Base-by-base conservation (phyloP, 2,113 vertebrate species). In the Semnornis frantzii region DNA sequence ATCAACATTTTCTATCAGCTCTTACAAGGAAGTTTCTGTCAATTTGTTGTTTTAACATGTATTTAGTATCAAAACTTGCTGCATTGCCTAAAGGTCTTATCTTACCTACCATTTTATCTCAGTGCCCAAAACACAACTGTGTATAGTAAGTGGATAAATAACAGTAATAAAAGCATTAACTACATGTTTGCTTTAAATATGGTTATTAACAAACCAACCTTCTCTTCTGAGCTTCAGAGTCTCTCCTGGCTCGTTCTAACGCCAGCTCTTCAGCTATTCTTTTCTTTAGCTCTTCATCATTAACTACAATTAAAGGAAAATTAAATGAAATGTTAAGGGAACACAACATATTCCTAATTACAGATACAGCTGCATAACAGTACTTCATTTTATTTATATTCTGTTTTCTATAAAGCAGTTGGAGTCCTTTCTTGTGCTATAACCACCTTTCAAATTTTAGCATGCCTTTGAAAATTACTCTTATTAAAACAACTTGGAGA, bases 221-320 rank as follows among this genome's bases (percentile, higher is more conserved):
- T 74, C 88, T 96, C 80, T 97, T 98, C 16, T 98, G 97, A 73
- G 94, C 93, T 78, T 98, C 98, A 10, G 97, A 91, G 30, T 98
- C 97, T 91, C 97, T 98, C 78, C 95, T 97, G 82, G 98, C 97
- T 91, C 97, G 96, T 73, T 98, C 98, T 73, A 98, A 71, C 0
- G 98, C 98, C 96, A 98, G 70, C 65, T 98, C 98, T 85, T 98
- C 97, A 7, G 98, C 97, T 75, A 98, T 98, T 97, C 98, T 97
- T 94, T 95, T 98, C 92, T 98, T 97, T 23, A 98, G 94, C n/a
- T 98, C 97, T 93, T 98, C 98, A 92, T 98, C 97, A 89, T 95
- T 97, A 94, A 96, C 98, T 98, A 88, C 37, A 96, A 96, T 81
- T 79, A 81, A 71, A 59, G 90, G 46, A 85, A 55, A 78, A 92